Evolutionary conservation across 2,888 invertebrate species (phyloP).

Genomic region (Drosophila anomelani): DNA sequence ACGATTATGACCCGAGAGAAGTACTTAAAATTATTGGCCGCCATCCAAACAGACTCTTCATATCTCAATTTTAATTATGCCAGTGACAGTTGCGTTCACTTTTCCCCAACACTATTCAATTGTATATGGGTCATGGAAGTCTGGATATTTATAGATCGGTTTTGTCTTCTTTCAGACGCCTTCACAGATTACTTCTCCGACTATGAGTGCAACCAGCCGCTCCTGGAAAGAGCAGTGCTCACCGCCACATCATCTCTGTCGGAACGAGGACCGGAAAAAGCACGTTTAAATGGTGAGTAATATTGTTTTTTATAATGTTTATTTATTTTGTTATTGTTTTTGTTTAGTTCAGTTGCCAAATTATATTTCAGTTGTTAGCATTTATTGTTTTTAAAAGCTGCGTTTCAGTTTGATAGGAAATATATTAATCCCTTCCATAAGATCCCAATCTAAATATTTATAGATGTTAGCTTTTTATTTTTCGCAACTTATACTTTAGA

Average conservation of each 20-base stretch:
- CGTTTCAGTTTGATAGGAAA: not conserved
- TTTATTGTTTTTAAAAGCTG: slow-evolving; percentile 13
- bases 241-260: slow-evolving; percentile 92
- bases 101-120: slow-evolving; percentile 25
- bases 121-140: slow-evolving; percentile 55
- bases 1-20: slow-evolving; percentile 39
- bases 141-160: slow-evolving; percentile 24
- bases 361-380: slow-evolving; percentile 21
- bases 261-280: slow-evolving; percentile 94
- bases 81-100: slow-evolving; percentile 60
- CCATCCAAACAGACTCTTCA: slow-evolving; percentile 57
- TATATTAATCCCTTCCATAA: not conserved
- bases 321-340: not conserved
- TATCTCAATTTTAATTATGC: slow-evolving; percentile 58
- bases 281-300: slow-evolving; percentile 92
- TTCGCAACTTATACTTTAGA: not conserved
- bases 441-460: not conserved
- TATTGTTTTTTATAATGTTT: slow-evolving; percentile 22
- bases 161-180: slow-evolving; percentile 74
- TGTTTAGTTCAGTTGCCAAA: slow-evolving; percentile 12
- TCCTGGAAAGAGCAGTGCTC: slow-evolving; percentile 90
- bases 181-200: slow-evolving; percentile 85
- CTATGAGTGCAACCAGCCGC: slow-evolving; percentile 92
- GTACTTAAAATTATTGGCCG: slow-evolving; percentile 56
- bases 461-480: not conserved